Evolutionary conservation across 2,888 invertebrate species (phyloP).

Genomic region (Eupeodes luniger): DNA sequence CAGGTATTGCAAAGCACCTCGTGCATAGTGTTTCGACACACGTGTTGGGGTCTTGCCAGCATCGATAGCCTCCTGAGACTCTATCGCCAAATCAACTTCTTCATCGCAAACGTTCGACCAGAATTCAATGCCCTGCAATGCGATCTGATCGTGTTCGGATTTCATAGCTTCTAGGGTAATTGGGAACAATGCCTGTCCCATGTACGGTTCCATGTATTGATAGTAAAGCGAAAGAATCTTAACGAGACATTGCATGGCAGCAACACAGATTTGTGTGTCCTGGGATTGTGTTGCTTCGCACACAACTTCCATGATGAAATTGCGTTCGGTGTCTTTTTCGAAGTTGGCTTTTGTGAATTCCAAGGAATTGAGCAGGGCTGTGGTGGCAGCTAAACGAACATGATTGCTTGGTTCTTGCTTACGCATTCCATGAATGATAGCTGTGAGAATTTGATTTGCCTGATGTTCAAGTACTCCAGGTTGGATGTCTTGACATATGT

Average conservation of each 20-base stretch:
- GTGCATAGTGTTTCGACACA: conserved; percentile 98
- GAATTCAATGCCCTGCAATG: conserved; percentile 99
- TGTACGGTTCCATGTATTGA: conserved; percentile 99
- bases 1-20: conserved; percentile 97
- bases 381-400: conserved; percentile 98
- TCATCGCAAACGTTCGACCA: conserved; percentile 99
- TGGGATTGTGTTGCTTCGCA: conserved; percentile 98
- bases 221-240: conserved; percentile 99
- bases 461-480: conserved; percentile 95
- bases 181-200: conserved; percentile 98
- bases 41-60: conserved; percentile 96
- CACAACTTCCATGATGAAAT: conserved; percentile 99
- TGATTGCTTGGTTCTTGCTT: conserved; percentile 96
- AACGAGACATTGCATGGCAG: conserved; percentile 98
- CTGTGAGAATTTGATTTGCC: conserved; percentile 98
- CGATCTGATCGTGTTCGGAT: conserved; percentile 97
- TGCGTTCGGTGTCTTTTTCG: conserved; percentile 97
- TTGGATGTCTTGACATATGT: conserved; percentile 99
- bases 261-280: conserved; percentile 96
- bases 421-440: conserved; percentile 99
- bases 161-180: conserved; percentile 99
- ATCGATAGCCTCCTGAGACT: conserved; percentile 97
- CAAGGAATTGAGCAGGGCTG: conserved; percentile 97
- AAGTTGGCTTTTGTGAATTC: conserved; percentile 99
- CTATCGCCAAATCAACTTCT: conserved; percentile 97